These are phyloP conservation scores for Ceratoteleas bidentatus DNA, from an alignment of 1,140 invertebrate species.

Conservation along the genomic window DNA sequence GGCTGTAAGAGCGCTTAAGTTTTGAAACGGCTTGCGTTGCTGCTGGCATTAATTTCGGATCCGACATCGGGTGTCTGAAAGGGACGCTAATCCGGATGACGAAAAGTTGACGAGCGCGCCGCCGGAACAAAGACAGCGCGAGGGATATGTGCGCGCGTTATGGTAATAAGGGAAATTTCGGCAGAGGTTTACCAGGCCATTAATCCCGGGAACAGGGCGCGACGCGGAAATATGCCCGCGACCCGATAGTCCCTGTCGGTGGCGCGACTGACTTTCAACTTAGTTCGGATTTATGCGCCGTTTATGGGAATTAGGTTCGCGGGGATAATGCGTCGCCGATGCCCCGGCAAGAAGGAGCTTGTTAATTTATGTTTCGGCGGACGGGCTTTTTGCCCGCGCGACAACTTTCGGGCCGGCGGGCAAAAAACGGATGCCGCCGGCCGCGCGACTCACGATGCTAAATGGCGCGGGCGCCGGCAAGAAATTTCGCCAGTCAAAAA, in stretches of 20 bases:
- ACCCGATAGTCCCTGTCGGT: conserved; percentile 52
- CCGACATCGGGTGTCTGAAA: conserved; percentile 37
- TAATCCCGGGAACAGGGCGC: conserved; percentile 48
- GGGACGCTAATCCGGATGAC: conserved; percentile 29
- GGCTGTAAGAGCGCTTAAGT: conserved; percentile 56
- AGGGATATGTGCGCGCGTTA: conserved; percentile 18
- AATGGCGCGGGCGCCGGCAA: no score
- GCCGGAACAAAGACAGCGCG: conserved; percentile 1
- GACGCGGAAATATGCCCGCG: conserved; percentile 46
- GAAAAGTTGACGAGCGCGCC: conserved; percentile 38
- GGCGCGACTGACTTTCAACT: conserved; percentile 58
- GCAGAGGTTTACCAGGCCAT: conserved; percentile 57
- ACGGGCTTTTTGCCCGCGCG: conserved; percentile 17
- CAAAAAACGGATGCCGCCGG: no score
- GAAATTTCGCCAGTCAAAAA: no score
- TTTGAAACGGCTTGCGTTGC: conserved; percentile 70
- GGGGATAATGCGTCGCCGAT: conserved; percentile 35
- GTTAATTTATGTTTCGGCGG: conserved; percentile 57
- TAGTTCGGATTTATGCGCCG: conserved; percentile 53
- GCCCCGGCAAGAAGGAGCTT: conserved; percentile 30
- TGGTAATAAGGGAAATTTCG: conserved; percentile 59
- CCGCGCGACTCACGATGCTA: no score
- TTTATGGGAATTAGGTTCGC: conserved; percentile 56
- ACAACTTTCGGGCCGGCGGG: conserved; percentile 30
- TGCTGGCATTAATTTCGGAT: conserved; percentile 73